Evolutionary conservation across 2,888 invertebrate species (phyloP), one percentile per base, ranked within the genome.

Genomic region (Stegophylla sp.): DNA sequence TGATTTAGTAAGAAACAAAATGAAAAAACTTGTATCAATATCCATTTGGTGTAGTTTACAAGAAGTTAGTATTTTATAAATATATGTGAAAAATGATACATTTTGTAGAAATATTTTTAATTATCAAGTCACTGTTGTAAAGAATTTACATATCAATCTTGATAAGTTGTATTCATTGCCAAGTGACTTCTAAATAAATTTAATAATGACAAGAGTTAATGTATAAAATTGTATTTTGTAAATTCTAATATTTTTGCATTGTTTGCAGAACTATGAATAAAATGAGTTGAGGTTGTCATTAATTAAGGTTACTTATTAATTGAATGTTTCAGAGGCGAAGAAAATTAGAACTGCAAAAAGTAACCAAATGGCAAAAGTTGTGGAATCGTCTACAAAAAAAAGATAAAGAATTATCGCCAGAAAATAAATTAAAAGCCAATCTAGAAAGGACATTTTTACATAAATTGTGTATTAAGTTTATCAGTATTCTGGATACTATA

Each of bases 1-100:
- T 76, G 93, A 93, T 84, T 87, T 99, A 63, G 95, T 99, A 82
- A 89, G 98, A 59, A 94, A 96, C 84, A 96, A 97, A 87, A 94
- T 95, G 13, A 85, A 85, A 79, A 83, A 83, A 79, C 89, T 98
- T 7, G 95, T 97, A 0, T 97, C 97, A 0, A 88, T 99, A 15
- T 93, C 96, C 15, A 96, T 97, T 91, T 98, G 98, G 98, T 89
- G 91, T 71, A 94, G 94, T 82, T 88, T 98, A 73, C 93, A 96
- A 85, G 92, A 88, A 89, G 92, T 92, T 86, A 86, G 83, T 72
- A 45, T 77, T 48, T 48, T 82, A 34, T 71, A 34, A 7, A 34
- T 34, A 34, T n/a, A 34, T 34, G 7, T 34, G 34, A 34, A 5
- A 34, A 34, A 7, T 34, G 7, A 34, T n/a, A n/a, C n/a, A n/a